Evolutionary conservation across 2,113 vertebrate species (phyloP).

Genomic region (Centrocercus urophasianus): DNA sequence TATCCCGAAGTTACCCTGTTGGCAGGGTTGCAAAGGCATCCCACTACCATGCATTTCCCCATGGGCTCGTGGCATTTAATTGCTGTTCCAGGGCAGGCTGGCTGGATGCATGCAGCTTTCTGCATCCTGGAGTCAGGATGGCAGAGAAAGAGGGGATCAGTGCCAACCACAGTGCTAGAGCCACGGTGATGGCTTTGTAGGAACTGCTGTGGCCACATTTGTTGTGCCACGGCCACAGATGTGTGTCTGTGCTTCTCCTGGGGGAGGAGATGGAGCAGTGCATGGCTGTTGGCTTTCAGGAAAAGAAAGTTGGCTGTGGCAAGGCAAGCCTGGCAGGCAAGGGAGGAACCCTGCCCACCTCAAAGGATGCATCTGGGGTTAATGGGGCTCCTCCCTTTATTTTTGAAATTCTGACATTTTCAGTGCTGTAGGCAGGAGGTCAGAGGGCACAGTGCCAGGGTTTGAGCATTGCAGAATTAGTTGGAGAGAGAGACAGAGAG

Average conservation of each 20-base stretch:
- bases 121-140: neutral
- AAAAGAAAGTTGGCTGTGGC: fast-evolving
- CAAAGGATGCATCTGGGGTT: neutral
- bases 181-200: neutral
- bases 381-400: neutral
- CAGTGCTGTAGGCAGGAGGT: neutral
- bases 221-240: too few species aligned
- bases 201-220: fast-evolving
- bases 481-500: neutral
- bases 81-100: neutral
- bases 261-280: neutral
- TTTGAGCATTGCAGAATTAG: neutral
- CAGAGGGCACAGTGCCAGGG: neutral
- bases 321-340: neutral
- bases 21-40: neutral
- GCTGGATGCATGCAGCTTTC: neutral
- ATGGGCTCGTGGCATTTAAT: neutral
- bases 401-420: neutral
- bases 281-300: neutral
- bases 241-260: fast-evolving
- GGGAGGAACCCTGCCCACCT: neutral
- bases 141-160: neutral
- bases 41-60: neutral
- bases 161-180: fast-evolving
- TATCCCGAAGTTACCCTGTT: neutral